phyloP scores from a whole-genome alignment of 2,888 invertebrate species.

The Boloria euphrosyne region DNA sequence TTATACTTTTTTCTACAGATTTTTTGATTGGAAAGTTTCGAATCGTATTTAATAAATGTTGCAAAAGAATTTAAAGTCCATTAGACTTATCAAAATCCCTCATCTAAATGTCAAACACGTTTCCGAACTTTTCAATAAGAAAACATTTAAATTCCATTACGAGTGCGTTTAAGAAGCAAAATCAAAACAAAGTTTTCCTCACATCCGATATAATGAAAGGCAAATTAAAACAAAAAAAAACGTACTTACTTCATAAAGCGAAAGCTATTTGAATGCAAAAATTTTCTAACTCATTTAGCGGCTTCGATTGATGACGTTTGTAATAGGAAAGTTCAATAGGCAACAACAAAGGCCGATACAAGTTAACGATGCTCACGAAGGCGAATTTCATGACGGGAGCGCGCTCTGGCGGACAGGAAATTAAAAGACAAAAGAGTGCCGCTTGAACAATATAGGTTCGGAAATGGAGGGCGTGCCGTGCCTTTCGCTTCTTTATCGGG shows the following conservation, averaged over 20 bases:
- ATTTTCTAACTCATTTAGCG: conserved; percentile 75
- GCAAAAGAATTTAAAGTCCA: conserved; percentile 45
- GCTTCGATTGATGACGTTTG: conserved; percentile 74
- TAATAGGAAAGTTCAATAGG: conserved; percentile 81
- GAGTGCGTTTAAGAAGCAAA: conserved; percentile 44
- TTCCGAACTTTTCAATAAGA: conserved; percentile 70
- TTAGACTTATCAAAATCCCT: conserved; percentile 67
- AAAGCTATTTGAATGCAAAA: conserved; percentile 51
- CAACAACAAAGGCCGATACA: conserved; percentile 78
- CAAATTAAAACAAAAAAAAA: conserved; percentile 57
- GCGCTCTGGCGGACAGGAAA: conserved; percentile 77
- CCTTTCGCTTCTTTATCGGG: conserved; percentile 57
- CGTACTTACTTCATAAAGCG: conserved; percentile 59
- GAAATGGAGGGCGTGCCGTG: conserved; percentile 71
- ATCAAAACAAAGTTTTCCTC: conserved; percentile 61
- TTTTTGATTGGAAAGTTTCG: conserved; percentile 29
- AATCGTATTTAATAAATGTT: conserved; percentile 36
- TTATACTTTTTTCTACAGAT: conserved; percentile 16
- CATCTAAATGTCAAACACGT: conserved; percentile 43
- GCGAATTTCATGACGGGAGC: conserved; percentile 74
- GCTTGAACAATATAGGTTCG: conserved; percentile 73
- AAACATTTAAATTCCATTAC: conserved; percentile 72
- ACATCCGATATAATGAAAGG: conserved; percentile 63
- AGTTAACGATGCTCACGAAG: conserved; percentile 80
- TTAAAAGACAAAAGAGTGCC: conserved; percentile 81